Conservation (phyloP, 2,113 vertebrate genomes). For the Kryptolebias marmoratus region DNA sequence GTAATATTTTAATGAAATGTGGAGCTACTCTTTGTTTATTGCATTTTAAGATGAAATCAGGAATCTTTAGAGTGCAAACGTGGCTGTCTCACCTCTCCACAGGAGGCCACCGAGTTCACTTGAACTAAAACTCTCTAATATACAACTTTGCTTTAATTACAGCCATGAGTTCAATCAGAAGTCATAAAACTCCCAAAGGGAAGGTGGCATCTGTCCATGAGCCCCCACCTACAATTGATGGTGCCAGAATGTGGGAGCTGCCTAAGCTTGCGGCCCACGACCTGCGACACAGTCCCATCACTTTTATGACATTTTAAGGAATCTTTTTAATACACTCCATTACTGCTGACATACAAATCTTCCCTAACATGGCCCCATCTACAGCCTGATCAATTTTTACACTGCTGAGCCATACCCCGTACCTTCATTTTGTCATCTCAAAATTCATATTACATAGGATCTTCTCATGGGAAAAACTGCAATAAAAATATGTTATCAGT, state of each 20-base stretch:
- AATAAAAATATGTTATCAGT: slow-evolving; percentile 93
- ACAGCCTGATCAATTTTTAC: slow-evolving; percentile 99
- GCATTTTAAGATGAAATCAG: slow-evolving; percentile 49
- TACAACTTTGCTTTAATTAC: slow-evolving; percentile 79
- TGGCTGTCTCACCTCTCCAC: slow-evolving; percentile 55
- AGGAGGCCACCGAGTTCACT: slow-evolving; percentile 57
- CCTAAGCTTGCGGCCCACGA: slow-evolving; percentile 49
- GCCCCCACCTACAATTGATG: slow-evolving; percentile 77
- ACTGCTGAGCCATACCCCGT: slow-evolving; percentile 95
- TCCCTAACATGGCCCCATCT: slow-evolving; percentile 91
- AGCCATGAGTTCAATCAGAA: slow-evolving; percentile 78
- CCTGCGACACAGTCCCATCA: slow-evolving; percentile 74
- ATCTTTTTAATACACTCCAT: slow-evolving; percentile 99
- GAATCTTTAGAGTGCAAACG: slow-evolving; percentile 63
- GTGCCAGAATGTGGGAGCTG: slow-evolving; percentile 43
- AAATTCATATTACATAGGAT: slow-evolving; percentile 97
- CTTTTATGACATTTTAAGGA: slow-evolving; percentile 92
- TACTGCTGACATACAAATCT: slow-evolving; percentile 99
- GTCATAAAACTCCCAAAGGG: slow-evolving; percentile 75
- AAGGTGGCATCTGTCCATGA: slow-evolving; percentile 77
- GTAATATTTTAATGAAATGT: slow-evolving; percentile 25
- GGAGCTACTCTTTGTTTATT: slow-evolving; percentile 9
- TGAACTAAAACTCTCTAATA: slow-evolving; percentile 70
- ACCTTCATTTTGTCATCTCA: slow-evolving; percentile 96
- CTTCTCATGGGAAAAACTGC: slow-evolving; percentile 92